Evolutionary conservation across 2,113 vertebrate species (phyloP).

Genomic region (Pseudorhombus dupliciocellatus): DNA sequence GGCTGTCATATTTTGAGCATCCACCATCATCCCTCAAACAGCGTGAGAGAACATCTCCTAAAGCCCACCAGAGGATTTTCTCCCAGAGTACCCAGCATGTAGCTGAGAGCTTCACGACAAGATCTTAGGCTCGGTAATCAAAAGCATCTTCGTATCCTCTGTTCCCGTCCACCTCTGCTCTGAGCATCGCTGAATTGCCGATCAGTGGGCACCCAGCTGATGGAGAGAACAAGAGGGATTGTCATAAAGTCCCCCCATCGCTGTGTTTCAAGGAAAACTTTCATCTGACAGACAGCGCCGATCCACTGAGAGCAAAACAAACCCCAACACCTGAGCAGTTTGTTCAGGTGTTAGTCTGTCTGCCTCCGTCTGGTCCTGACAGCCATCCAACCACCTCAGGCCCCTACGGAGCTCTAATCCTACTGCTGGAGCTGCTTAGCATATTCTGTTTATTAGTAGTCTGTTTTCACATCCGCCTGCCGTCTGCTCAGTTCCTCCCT

Average conservation of each 20-base stretch:
- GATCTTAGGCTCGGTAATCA: conserved; percentile 49
- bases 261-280: conserved; percentile 38
- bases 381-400: conserved; percentile 52
- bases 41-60: conserved; percentile 45
- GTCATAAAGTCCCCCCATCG: conserved; percentile 51
- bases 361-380: conserved; percentile 58
- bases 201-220: conserved; percentile 47
- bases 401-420: conserved; percentile 51
- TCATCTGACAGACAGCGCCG: conserved; percentile 47
- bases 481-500: conserved; percentile 40
- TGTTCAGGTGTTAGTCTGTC: conserved; percentile 54
- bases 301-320: conserved; percentile 51
- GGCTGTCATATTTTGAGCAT: conserved; percentile 44
- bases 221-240: conserved; percentile 55
- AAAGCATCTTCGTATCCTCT: conserved; percentile 53
- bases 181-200: conserved; percentile 36
- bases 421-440: conserved; percentile 46
- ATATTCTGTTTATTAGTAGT: conserved; percentile 52
- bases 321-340: conserved; percentile 48
- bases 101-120: conserved; percentile 42
- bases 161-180: conserved; percentile 21
- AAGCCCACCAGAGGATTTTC: conserved; percentile 49
- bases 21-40: conserved; percentile 48
- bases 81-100: conserved; percentile 35
- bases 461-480: conserved; percentile 44